Evolutionary conservation across 2,113 vertebrate genomes (phyloP).

Genomic region (Prunella fulvescens): DNA sequence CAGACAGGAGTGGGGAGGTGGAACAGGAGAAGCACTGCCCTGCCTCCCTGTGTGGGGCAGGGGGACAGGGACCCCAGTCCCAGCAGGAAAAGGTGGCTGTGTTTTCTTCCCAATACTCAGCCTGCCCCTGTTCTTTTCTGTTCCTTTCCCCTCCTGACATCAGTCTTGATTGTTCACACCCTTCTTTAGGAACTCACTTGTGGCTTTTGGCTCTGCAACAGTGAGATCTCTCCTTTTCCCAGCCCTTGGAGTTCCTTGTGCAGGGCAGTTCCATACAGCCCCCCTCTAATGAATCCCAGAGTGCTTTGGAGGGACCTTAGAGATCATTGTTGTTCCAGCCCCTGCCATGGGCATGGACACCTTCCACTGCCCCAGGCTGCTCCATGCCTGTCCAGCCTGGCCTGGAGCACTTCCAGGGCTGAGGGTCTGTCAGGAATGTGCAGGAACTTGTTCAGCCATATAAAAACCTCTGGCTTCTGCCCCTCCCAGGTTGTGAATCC

Average conservation of each 20-base stretch:
- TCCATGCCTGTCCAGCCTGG: neutral
- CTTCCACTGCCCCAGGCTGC: neutral
- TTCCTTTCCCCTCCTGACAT: neutral
- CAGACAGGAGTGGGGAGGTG: neutral
- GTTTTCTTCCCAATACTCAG: neutral
- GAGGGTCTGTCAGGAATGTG: neutral
- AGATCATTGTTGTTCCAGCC: accelerated
- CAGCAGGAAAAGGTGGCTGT: neutral
- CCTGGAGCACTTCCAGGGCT: neutral
- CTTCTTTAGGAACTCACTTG: neutral
- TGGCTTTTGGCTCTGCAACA: neutral
- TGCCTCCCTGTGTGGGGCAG: neutral
- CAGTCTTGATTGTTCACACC: neutral
- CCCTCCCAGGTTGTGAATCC: conserved; percentile 89
- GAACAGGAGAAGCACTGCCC: neutral
- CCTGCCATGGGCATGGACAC: neutral
- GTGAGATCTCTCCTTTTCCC: neutral
- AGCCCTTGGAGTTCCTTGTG: neutral
- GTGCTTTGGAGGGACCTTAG: neutral
- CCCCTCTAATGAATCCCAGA: neutral
- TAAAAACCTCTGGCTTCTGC: neutral
- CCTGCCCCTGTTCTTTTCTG: neutral
- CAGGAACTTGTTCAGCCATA: neutral
- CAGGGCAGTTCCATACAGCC: neutral
- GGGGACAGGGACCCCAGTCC: neutral